These are phyloP conservation scores for Malurus elegans DNA, from an alignment of 2,113 vertebrate genomes.

Conservation along the genomic window DNA sequence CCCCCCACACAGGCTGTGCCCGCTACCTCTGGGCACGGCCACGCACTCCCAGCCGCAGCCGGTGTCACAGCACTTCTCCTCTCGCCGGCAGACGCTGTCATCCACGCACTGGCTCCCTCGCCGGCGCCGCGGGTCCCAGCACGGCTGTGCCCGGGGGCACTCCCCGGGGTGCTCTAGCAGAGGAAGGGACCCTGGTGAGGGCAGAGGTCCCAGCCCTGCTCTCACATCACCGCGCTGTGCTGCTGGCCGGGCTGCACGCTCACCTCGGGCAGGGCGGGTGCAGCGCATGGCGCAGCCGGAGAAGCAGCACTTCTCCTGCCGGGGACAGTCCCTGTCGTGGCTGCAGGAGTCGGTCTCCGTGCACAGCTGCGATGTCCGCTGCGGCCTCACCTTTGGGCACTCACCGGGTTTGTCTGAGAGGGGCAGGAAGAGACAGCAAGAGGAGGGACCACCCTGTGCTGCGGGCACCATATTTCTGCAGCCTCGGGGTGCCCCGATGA, in stretches of 20 bases:
- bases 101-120: not conserved
- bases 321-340: slow-evolving; percentile 44
- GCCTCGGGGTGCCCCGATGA: fast-evolving
- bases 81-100: not conserved
- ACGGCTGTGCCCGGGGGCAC: not conserved
- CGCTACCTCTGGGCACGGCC: not conserved
- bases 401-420: slow-evolving; percentile 22
- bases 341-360: not conserved
- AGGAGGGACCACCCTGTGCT: not conserved
- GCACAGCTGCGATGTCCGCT: not conserved
- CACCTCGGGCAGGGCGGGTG: not conserved
- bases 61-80: slow-evolving; percentile 34
- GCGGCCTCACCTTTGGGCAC: not conserved
- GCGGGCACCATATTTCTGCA: not conserved
- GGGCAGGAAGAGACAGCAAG: not conserved
- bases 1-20: fast-evolving
- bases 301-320: slow-evolving; percentile 54
- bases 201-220: fast-evolving
- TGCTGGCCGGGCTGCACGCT: fast-evolving
- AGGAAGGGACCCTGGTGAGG: not conserved
- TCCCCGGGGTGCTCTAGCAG: not conserved
- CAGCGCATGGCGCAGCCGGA: not conserved
- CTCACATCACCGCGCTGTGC: fast-evolving
- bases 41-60: slow-evolving; percentile 11
- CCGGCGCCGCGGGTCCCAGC: not conserved